These are phyloP conservation scores for Nesidiocoris tenuis DNA, from an alignment of 2,888 invertebrate genomes.

Conservation along the genomic window DNA sequence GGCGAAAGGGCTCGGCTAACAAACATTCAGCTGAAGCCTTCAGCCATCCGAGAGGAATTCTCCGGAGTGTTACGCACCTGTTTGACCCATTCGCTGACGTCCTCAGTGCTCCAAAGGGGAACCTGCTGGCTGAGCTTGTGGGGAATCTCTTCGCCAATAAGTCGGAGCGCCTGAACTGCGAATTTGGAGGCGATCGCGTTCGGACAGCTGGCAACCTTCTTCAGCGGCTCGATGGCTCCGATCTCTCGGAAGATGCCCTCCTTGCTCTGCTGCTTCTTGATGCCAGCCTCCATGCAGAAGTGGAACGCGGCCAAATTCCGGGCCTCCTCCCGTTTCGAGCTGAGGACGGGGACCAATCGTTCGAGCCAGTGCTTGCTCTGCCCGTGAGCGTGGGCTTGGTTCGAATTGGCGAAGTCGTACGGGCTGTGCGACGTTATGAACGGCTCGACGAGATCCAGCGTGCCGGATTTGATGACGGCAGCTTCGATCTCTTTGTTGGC, in stretches of 20 bases:
- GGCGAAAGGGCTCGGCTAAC: no score
- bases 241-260: conserved; percentile 91
- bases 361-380: conserved; percentile 94
- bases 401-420: conserved; percentile 88
- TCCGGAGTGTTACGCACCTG: conserved; percentile 61
- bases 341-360: conserved; percentile 87
- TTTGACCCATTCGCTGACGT: conserved; percentile 97
- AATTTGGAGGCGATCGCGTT: conserved; percentile 97
- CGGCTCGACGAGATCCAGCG: conserved; percentile 92
- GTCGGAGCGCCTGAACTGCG: conserved; percentile 84
- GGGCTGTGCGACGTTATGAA: conserved; percentile 94
- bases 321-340: conserved; percentile 93
- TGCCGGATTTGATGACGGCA: conserved; percentile 93
- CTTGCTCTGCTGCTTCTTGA: conserved; percentile 90
- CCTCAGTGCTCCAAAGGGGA: conserved; percentile 94
- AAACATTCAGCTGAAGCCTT: no score
- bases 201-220: conserved; percentile 94
- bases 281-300: conserved; percentile 98
- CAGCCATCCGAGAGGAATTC: no score
- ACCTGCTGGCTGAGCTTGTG: conserved; percentile 98
- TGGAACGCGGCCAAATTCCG: conserved; percentile 96
- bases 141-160: conserved; percentile 95
- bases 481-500: conserved; percentile 98
- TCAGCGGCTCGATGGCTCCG: conserved; percentile 90
- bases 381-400: conserved; percentile 89